Conservation (phyloP, 2,888 invertebrate genomes). For the Auanema freiburgensis region DNA sequence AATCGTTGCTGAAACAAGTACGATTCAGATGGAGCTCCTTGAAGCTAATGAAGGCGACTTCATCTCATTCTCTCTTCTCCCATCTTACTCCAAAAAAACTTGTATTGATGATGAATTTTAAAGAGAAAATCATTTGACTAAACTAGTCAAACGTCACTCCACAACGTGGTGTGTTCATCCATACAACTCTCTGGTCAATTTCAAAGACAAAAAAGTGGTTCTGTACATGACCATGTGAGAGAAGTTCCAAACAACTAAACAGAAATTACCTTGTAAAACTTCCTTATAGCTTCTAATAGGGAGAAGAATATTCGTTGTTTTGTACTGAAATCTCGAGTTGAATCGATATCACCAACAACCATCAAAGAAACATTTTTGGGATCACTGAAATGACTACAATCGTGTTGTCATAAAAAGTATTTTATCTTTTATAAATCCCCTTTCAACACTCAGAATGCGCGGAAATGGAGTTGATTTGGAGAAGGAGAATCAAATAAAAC, state of each 20-base stretch:
- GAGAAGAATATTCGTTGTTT: constrained; percentile 15
- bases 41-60: background rate
- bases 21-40: too few species aligned
- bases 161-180: too few species aligned
- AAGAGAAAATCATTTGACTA: constrained; percentile 3
- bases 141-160: too few species aligned
- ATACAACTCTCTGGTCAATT: too few species aligned
- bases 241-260: too few species aligned
- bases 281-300: constrained; percentile 17
- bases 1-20: constrained; percentile 19
- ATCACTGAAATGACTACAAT: too few species aligned
- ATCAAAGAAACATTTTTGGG: background rate
- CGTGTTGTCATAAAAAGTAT: too few species aligned
- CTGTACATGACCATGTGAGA: too few species aligned
- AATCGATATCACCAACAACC: constrained; percentile 8
- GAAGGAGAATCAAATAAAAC: background rate
- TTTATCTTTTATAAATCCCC: too few species aligned
- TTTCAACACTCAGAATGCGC: too few species aligned
- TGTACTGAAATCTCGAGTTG: constrained; percentile 8
- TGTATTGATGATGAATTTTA: constrained; percentile 18
- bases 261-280: constrained; percentile 16
- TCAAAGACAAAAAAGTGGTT: too few species aligned
- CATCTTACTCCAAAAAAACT: too few species aligned
- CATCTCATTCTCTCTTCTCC: background rate
- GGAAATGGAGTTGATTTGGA: background rate